Evolutionary conservation across 2,113 vertebrate genomes (phyloP), one percentile per base, ranked within the genome.

Genomic region (Scopus umbretta): DNA sequence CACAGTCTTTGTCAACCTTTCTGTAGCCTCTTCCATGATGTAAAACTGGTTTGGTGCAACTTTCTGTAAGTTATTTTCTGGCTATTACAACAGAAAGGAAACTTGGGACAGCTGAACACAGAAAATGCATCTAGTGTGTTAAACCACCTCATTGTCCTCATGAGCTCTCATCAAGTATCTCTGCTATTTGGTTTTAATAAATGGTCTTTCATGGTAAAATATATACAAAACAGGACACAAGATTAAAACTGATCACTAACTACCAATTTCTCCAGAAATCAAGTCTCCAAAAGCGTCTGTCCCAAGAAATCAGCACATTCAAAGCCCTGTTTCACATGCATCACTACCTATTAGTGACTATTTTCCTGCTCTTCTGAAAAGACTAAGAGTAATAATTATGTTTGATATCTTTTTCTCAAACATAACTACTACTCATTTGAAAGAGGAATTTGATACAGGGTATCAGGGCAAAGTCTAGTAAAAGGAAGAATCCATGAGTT

Each of bases 211-310:
- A 76, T 20, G 13, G 29, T 55, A 42, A 92, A 92, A 83, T 14
- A 47, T 5, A 63, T 16, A 23, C 25, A 65, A 43, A 81, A 70
- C 23, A 82, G 26, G n/a, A 59, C n/a, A 62, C 26, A n/a, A 38
- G 45, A 78, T 52, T 72, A 59, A 87, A 87, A 84, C 49, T 34
- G 23, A 19, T 50, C 8, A 38, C 21, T 53, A 50, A 79, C 56
- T 62, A 80, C 30, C n/a, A 68, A 5, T 94, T 81, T 80, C n/a
- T 94, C 30, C 43, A 96, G 45, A 91, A 88, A 91, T 22, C 13
- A 74, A 92, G 32, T 66, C 7, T 40, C 21, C 29, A 63, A 8
- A 76, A 52, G 27, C 5, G 4, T 38, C 14, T 66, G 7, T 80
- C 27, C 22, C 47, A 68, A 65, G 70, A 82, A 90, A 87, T 10